Percentiles rank a stretch among this genome's conserved stretches.
Evolutionary conservation across 1,140 invertebrate species (phyloP).

Genomic region (Leucophenga varia): DNA sequence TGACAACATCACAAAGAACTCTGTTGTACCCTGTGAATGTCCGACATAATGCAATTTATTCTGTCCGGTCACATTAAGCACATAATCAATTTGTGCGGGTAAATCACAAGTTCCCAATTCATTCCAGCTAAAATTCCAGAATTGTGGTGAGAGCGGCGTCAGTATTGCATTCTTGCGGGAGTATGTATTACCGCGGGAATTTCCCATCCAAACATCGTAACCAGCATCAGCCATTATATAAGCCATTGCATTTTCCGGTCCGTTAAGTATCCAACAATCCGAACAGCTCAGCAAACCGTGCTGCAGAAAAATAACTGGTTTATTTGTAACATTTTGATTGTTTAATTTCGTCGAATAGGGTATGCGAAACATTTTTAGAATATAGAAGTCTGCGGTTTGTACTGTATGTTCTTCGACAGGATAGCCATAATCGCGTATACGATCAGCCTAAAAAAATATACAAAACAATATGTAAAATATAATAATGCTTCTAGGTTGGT

Average conservation of each 20-base stretch:
- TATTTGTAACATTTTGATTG: not conserved
- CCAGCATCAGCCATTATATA: conserved; percentile 66
- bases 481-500: no score
- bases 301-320: conserved; percentile 63
- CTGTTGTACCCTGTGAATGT: conserved; percentile 59
- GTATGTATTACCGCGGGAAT: conserved; percentile 69
- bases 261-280: conserved; percentile 69
- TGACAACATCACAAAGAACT: conserved; percentile 49
- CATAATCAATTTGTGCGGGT: conserved; percentile 64
- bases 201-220: conserved; percentile 69
- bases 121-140: conserved; percentile 70
- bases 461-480: no score
- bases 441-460: conserved; percentile 24
- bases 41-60: conserved; percentile 63
- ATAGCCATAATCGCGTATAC: conserved; percentile 59
- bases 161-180: conserved; percentile 61
- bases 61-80: conserved; percentile 59
- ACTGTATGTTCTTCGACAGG: conserved; percentile 58
- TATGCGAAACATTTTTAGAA: conserved; percentile 58
- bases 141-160: conserved; percentile 59
- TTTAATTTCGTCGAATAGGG: conserved; percentile 37
- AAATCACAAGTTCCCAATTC: conserved; percentile 68
- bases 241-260: conserved; percentile 59
- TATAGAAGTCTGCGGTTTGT: conserved; percentile 59
- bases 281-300: conserved; percentile 75